Evolutionary conservation across 2,797 vertebrate species (phyloP), one percentile per base, ranked within the genome.

Genomic region (Siniperca undulata): DNA sequence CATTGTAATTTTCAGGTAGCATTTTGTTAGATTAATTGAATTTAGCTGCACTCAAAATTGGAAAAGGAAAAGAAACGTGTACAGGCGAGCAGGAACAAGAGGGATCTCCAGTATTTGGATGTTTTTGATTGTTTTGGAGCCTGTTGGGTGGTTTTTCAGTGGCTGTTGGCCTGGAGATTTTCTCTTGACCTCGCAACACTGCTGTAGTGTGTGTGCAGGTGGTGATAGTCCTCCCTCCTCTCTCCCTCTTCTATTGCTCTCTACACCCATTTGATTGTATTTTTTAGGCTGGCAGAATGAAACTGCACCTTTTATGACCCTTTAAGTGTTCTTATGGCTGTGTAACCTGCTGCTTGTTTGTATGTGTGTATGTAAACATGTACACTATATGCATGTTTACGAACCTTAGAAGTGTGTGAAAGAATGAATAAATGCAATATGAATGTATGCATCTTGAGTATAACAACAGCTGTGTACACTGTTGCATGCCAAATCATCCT

Each of bases 241-340:
- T 30, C 30, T 55, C 14, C 10, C 34, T 75, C 52, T 40, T 55
- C 40, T 66, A 30, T 64, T 76, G 48, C 66, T 69, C 72, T 62
- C 52, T 62, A 1, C 77, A 59, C 5, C 38, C 48, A 79, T 46
- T 27, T 77, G 27, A 62, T 75, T 61, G 48, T 64, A 50, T 68
- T 65, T 70, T 3, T 42, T 48, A 14, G 46, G 74, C 52, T 27
- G 40, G 20, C 36, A n/a, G 20, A 81, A 27, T 42, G 4, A 65
- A 81, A 68, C 64, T 56, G 73, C 60, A 59, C 40, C 13, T 65
- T 82, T 78, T 76, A 62, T 74, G 42, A 66, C 24, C 52, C 30
- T 77, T 59, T 60, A 70, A 82, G 60, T 74, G 64, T 24, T 70
- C n/a, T 52, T 50, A 46, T 20, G n/a, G 56, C 24, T 50, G 52